Evolutionary conservation across 2,888 invertebrate species (phyloP).

Genomic region (Halictus ligatus): DNA sequence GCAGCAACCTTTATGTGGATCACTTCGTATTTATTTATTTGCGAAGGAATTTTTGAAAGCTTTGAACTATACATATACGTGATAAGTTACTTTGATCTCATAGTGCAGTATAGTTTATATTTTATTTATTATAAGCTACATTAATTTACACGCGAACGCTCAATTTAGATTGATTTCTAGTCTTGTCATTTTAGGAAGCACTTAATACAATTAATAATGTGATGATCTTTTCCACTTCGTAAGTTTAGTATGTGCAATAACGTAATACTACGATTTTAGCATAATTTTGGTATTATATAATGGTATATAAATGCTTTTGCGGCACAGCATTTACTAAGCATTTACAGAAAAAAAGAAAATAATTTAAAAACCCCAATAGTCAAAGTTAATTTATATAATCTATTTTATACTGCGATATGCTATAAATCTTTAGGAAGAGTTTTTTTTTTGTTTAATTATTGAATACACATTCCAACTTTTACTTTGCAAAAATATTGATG

Average conservation of each 20-base stretch:
- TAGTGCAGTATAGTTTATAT: conserved; percentile 44
- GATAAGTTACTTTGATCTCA: conserved; percentile 60
- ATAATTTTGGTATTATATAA: conserved; percentile 48
- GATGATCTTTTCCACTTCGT: conserved; percentile 33
- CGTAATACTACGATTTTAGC: conserved; percentile 36
- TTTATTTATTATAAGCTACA: conserved; percentile 55
- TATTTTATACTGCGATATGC: conserved; percentile 42
- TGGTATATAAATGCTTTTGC: conserved; percentile 29
- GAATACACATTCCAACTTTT: conserved; percentile 32
- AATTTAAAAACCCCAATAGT: conserved; percentile 37
- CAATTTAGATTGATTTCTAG: conserved; percentile 52
- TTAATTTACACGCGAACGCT: conserved; percentile 44
- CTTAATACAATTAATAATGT: conserved; percentile 38
- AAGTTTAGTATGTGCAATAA: conserved; percentile 53
- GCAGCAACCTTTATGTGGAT: conserved; percentile 26
- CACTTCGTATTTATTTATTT: conserved; percentile 36
- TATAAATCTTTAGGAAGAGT: conserved; percentile 18
- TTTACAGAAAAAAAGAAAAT: conserved; percentile 28
- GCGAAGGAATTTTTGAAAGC: conserved; percentile 29
- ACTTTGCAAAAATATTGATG: conserved; percentile 19
- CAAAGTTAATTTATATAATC: conserved; percentile 23
- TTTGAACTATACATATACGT: conserved; percentile 24
- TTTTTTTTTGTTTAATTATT: conserved; percentile 26
- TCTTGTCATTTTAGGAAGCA: conserved; percentile 49
- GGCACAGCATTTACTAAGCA: conserved; percentile 42